phyloP scores from a whole-genome alignment of 2,888 invertebrate genomes.

The Pristionchus exspectatus region DNA sequence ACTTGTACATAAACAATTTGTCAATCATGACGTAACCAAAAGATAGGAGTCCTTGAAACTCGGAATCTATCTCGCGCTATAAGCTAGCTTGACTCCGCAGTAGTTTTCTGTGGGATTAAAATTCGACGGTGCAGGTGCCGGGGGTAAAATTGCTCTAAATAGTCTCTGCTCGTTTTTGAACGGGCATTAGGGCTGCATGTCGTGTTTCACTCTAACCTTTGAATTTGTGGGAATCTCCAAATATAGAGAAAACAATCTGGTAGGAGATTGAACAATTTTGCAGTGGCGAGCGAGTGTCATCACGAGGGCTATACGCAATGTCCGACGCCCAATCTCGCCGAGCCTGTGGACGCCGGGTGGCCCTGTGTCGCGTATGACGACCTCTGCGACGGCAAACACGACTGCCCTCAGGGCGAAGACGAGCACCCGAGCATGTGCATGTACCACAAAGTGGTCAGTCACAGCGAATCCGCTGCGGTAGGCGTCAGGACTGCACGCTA shows the following conservation, averaged over 20 bases:
- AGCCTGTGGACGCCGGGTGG: neutral
- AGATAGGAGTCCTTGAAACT: neutral
- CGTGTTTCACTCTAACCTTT: no score
- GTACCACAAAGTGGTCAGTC: conserved; percentile 56
- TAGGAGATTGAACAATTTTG: neutral
- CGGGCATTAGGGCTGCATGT: no score
- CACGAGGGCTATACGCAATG: neutral
- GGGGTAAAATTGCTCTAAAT: no score
- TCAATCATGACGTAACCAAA: neutral
- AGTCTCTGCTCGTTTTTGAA: no score
- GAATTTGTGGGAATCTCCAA: no score
- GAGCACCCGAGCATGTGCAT: conserved; percentile 59
- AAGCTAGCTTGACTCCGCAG: no score
- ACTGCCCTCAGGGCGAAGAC: conserved; percentile 58
- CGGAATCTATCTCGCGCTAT: no score
- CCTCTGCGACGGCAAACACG: conserved; percentile 54
- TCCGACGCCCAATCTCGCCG: conserved; percentile 24
- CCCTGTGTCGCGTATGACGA: conserved; percentile 52
- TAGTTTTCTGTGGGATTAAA: no score
- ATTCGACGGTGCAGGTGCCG: no score
- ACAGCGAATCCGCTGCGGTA: neutral
- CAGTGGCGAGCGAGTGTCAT: neutral
- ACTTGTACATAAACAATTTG: neutral
- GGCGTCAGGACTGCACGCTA: no score
- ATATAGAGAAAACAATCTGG: no score